Evolutionary conservation across 2,888 invertebrate species (phyloP).

Genomic region (Falcaria lacertinaria): DNA sequence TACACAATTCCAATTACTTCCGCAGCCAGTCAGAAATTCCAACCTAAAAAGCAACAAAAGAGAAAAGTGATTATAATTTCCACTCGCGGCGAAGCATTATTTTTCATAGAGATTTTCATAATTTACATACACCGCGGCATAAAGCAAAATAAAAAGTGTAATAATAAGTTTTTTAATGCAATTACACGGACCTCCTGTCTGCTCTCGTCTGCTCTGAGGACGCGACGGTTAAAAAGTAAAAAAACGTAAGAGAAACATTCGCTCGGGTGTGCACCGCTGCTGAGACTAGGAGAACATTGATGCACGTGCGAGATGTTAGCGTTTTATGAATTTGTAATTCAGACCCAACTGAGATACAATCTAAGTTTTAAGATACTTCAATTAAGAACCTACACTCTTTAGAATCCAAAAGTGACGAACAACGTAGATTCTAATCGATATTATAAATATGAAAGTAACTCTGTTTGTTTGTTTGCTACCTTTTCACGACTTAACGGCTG

Average conservation of each 20-base stretch:
- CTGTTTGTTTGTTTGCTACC: too few species aligned
- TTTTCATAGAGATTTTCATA: slow-evolving; percentile 21
- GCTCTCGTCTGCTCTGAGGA: slow-evolving; percentile 7
- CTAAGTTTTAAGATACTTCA: too few species aligned
- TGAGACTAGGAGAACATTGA: not conserved
- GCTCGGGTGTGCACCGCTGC: slow-evolving; percentile 6
- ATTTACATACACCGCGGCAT: slow-evolving; percentile 30
- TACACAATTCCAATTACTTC: not conserved
- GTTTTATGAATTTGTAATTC: not conserved
- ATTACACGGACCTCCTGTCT: slow-evolving; percentile 30
- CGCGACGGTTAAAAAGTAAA: slow-evolving; percentile 16
- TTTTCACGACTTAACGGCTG: too few species aligned
- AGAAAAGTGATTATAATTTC: slow-evolving; percentile 15
- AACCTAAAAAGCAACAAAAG: slow-evolving; percentile 9
- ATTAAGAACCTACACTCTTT: too few species aligned
- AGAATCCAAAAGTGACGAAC: too few species aligned
- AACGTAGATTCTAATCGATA: too few species aligned
- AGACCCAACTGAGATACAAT: too few species aligned
- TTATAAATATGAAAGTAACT: too few species aligned
- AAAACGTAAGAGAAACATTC: slow-evolving; percentile 21
- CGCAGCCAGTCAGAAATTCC: not conserved
- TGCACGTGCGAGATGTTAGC: not conserved
- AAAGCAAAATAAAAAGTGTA: slow-evolving; percentile 27
- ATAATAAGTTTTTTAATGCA: slow-evolving; percentile 45
- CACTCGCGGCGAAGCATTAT: slow-evolving; percentile 11